Percentiles rank a stretch among this genome's conserved stretches.
Evolutionary conservation across 2,797 vertebrate species (phyloP).

Genomic region (Rhabdophis nuchalis): DNA sequence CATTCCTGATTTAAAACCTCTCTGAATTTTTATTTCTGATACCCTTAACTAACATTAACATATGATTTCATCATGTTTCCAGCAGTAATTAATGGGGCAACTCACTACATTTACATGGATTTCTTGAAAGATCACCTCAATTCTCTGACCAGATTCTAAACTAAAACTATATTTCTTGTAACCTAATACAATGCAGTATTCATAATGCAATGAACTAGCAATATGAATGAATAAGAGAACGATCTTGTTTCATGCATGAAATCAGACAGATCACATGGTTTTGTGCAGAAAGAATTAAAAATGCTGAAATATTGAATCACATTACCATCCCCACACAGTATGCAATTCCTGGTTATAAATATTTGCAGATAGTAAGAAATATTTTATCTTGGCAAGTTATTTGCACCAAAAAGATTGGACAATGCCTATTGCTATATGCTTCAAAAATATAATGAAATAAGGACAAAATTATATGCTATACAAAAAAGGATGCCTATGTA

Average conservation of each 20-base stretch:
- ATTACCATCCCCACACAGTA: not conserved
- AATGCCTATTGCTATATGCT: not conserved
- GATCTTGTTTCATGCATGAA: conserved; percentile 24
- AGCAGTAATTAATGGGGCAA: conserved; percentile 64
- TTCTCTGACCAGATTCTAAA: conserved; percentile 61
- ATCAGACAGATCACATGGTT: not conserved
- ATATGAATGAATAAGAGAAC: conserved; percentile 23
- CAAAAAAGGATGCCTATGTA: not conserved
- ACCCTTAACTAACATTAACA: conserved; percentile 43
- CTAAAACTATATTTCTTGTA: conserved; percentile 60
- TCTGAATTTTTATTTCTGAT: conserved; percentile 56
- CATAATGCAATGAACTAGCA: conserved; percentile 55
- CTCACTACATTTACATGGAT: conserved; percentile 53
- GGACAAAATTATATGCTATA: not conserved
- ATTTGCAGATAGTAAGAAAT: not conserved
- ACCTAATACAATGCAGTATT: conserved; percentile 36
- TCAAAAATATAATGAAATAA: not conserved
- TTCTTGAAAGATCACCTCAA: conserved; percentile 64
- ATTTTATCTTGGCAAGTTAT: not conserved
- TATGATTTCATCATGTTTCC: conserved; percentile 58
- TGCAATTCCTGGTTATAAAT: not conserved
- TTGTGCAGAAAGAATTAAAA: not conserved
- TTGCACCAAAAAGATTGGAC: not conserved
- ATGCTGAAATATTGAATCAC: not conserved
- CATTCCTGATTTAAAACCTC: not conserved